phyloP scores from a whole-genome alignment of 2,888 invertebrate genomes.

The Lordiphosa andalusiaca region DNA sequence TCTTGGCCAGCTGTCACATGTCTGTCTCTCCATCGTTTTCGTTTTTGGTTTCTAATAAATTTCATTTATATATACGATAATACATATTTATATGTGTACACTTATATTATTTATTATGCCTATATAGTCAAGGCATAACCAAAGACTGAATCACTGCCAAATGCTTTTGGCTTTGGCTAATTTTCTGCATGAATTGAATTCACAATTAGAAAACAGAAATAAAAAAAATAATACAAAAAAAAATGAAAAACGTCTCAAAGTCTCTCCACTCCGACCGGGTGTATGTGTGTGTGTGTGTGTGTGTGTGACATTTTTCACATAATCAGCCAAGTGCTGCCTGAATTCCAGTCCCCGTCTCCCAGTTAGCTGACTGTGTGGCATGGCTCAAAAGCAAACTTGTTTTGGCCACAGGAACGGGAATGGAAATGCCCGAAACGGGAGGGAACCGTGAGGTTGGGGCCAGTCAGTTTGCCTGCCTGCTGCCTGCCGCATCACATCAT shows the following conservation, averaged over 20 bases:
- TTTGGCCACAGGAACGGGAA: conserved; percentile 38
- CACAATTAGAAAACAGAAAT: conserved; percentile 60
- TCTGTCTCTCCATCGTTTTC: conserved; percentile 1
- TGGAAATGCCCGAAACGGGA: conserved; percentile 20
- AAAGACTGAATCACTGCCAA: conserved; percentile 43
- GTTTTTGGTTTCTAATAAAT: conserved; percentile 7
- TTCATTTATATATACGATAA: conserved; percentile 4
- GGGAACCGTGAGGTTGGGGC: conserved; percentile 3
- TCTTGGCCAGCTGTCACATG: conserved; percentile 5
- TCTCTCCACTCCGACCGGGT: conserved; percentile 10
- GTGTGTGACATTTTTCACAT: conserved; percentile 76
- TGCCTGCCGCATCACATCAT: conserved; percentile 70
- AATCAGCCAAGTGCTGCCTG: conserved; percentile 69
- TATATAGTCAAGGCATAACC: conserved; percentile 14
- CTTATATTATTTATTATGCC: conserved; percentile 6
- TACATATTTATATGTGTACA: conserved; percentile 3
- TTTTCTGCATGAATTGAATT: conserved; percentile 77
- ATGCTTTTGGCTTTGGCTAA: conserved; percentile 57
- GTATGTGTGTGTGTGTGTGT: conserved; percentile 19
- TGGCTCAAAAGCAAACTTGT: conserved; percentile 52
- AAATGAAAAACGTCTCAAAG: conserved; percentile 21
- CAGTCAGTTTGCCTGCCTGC: conserved; percentile 32
- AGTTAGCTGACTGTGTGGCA: conserved; percentile 58
- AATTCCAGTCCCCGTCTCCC: conserved; percentile 58
- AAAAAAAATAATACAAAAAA: conserved; percentile 21